Evolutionary conservation across 2,888 invertebrate species (phyloP), one percentile per base, ranked within the genome.

Genomic region (Hetaerina titia): DNA sequence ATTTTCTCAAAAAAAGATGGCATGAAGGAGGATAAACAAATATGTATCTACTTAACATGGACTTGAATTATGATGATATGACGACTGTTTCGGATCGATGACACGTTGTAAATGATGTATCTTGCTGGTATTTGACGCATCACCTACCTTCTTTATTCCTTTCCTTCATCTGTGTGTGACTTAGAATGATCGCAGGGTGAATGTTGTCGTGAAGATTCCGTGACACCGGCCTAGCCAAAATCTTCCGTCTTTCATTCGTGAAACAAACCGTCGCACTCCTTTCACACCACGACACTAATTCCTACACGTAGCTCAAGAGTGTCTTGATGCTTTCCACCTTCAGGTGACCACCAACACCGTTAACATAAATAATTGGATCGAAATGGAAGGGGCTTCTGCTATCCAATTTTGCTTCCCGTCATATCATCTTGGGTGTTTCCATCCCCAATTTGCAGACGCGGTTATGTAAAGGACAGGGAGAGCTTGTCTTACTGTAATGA

Each of bases 301-400:
- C 64, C 45, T 31, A 4, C 31, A 31, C 90, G 22, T 25, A 45
- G 60, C 22, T 88, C 45, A 56, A 25, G n/a, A n/a, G 81, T 25
- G 25, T 81, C 13, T 22, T 81, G 81, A 31, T 31, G n/a, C 69
- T 81, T 31, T 31, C 57, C 56, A 69, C 92, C n/a, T 17, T 81
- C n/a, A 89, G 57, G 57, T 57, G 22, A 58, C 57, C 74, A 6
- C 45, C 13, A 74, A 56, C 92, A 92, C n/a, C 56, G 92, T 69
- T 69, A 69, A 56, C 92, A 56, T 56, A 56, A 92, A 74, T 92
- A 74, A 92, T 92, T 92, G 69, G 56, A n/a, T 17, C 56, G 13
- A 56, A 74, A 74, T 92, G 25, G 90, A 90, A 92, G 45, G 22
- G 45, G n/a, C 56, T 22, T 92, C 69, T 92, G 22, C 92, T 45